phyloP scores from a whole-genome alignment of 2,113 vertebrate genomes.

The Gadus macrocephalus region DNA sequence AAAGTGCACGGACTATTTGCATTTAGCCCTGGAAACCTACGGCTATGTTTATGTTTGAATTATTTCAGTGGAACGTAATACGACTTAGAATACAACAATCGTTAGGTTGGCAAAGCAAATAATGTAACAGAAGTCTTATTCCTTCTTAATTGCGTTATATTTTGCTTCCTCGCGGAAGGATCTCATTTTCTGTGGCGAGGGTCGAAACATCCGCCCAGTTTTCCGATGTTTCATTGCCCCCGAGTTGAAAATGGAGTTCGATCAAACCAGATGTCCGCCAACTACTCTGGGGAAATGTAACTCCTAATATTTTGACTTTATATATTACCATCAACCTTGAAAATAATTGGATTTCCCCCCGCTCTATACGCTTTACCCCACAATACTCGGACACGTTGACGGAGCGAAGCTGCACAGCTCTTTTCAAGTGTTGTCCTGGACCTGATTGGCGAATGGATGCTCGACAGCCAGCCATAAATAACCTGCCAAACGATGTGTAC shows the following conservation, averaged over 20 bases:
- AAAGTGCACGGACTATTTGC: constrained; percentile 74
- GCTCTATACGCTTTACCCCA: constrained; percentile 51
- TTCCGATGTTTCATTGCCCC: constrained; percentile 74
- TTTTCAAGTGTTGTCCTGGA: constrained; percentile 66
- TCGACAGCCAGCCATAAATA: constrained; percentile 65
- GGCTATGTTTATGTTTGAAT: background rate
- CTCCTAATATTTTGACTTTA: constrained; percentile 7
- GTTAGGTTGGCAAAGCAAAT: background rate
- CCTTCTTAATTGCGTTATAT: constrained; percentile 19
- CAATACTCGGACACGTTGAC: constrained; percentile 58
- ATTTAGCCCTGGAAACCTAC: constrained; percentile 41
- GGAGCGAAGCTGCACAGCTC: constrained; percentile 57
- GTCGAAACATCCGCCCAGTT: constrained; percentile 86
- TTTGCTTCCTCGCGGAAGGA: constrained; percentile 74
- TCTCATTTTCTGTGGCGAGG: constrained; percentile 69
- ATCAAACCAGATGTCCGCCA: constrained; percentile 70
- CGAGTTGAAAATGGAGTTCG: constrained; percentile 79
- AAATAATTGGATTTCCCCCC: constrained; percentile 1
- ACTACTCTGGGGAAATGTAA: constrained; percentile 60
- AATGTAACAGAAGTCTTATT: background rate
- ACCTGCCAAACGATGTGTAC: constrained; percentile 46
- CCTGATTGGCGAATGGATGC: constrained; percentile 73
- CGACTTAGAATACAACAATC: background rate
- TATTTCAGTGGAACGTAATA: accelerated
- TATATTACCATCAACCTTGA: background rate